Evolutionary conservation across 2,797 vertebrate species (phyloP).

Genomic region (Microctenopoma steveboyesi): DNA sequence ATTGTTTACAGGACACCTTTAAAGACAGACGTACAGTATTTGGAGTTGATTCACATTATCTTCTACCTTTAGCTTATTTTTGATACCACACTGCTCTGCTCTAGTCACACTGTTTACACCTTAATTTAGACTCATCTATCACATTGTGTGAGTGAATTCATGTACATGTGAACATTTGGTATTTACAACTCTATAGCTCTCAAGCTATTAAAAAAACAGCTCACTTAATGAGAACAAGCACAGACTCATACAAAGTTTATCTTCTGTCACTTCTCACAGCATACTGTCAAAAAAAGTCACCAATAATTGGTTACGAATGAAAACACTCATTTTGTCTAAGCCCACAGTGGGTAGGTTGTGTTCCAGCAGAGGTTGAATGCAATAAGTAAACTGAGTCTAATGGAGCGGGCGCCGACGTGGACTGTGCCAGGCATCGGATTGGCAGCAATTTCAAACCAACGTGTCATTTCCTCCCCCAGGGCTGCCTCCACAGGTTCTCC

Average conservation of each 20-base stretch:
- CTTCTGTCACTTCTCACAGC: conserved; percentile 29
- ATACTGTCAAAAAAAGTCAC: conserved; percentile 17
- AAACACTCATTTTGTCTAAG: conserved; percentile 31
- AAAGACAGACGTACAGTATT: conserved; percentile 22
- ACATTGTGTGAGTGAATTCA: conserved; percentile 19
- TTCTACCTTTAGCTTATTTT: conserved; percentile 23
- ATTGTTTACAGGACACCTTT: conserved; percentile 39
- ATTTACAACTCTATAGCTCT: background rate
- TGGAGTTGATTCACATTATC: conserved; percentile 34
- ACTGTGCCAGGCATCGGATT: conserved; percentile 59
- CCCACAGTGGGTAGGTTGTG: conserved; percentile 17
- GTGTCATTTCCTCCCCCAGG: conserved; percentile 77
- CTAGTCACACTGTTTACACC: conserved; percentile 14
- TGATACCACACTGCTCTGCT: background rate
- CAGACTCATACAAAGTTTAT: conserved; percentile 26
- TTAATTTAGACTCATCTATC: conserved; percentile 21
- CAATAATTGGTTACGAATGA: conserved; percentile 31
- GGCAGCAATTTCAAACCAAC: conserved; percentile 77
- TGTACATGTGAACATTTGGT: background rate
- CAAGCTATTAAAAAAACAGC: conserved; percentile 26
- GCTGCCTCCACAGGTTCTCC: conserved; percentile 64
- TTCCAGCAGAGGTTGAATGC: conserved; percentile 37
- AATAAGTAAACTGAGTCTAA: conserved; percentile 56
- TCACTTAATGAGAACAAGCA: conserved; percentile 6
- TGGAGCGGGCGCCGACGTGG: conserved; percentile 53